Conservation (phyloP, 2,888 invertebrate genomes). For the Agrotis clavis region DNA sequence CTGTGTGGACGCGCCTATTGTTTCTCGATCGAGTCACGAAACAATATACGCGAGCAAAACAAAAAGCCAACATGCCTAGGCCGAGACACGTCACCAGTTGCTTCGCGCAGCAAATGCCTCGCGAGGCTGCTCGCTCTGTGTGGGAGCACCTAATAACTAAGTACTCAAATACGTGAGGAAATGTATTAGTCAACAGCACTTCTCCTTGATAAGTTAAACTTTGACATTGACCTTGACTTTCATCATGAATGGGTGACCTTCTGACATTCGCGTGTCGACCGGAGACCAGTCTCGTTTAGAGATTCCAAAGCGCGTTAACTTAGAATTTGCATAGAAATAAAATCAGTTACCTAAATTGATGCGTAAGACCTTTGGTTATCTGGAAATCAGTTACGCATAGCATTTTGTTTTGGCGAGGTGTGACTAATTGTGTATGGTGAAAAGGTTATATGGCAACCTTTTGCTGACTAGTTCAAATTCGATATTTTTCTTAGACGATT, state of each 20-base stretch:
- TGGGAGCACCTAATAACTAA: too few relatives aligned
- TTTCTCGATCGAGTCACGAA: too few relatives aligned
- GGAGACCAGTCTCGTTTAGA: conserved; percentile 22
- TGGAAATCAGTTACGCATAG: not conserved
- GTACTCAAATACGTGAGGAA: conserved; percentile 24
- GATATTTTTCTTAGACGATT: too few relatives aligned
- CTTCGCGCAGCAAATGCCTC: too few relatives aligned
- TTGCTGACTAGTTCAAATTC: not conserved
- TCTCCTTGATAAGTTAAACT: conserved; percentile 42
- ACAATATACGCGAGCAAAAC: too few relatives aligned
- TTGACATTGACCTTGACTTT: conserved; percentile 48
- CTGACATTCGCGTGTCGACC: conserved; percentile 56
- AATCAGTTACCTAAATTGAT: conserved; percentile 28
- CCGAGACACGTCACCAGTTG: too few relatives aligned
- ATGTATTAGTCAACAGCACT: conserved; percentile 36
- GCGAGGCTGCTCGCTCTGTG: too few relatives aligned
- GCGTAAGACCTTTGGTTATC: conserved; percentile 29
- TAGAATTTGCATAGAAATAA: conserved; percentile 41
- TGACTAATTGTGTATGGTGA: not conserved
- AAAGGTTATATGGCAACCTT: not conserved
- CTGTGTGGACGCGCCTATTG: too few relatives aligned
- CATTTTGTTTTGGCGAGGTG: not conserved
- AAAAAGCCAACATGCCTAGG: too few relatives aligned
- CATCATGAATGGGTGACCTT: conserved; percentile 41
- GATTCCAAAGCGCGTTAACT: conserved; percentile 31